Conservation (phyloP, 2,888 invertebrate genomes). For the Parnassius smintheus region DNA sequence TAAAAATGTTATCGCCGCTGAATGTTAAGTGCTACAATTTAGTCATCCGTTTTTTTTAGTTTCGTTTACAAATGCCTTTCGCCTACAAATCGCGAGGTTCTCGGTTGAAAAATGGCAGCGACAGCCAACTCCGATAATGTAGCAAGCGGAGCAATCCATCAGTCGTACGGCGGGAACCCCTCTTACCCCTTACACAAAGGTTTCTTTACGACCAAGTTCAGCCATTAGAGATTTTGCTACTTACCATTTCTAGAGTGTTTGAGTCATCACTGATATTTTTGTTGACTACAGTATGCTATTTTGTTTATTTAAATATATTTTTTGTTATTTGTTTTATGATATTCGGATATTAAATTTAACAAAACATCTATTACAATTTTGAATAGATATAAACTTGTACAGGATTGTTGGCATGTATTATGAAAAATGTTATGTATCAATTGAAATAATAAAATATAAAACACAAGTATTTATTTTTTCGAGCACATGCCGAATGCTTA, state of each 20-base stretch:
- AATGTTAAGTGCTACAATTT: conserved; percentile 18
- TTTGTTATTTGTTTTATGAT: too few species aligned
- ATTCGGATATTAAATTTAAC: too few species aligned
- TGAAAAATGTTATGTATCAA: too few species aligned
- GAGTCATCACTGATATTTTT: conserved; percentile 10
- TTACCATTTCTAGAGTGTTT: conserved; percentile 16
- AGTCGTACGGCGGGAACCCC: conserved; percentile 41
- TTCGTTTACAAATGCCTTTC: conserved; percentile 28
- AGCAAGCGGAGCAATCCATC: conserved; percentile 57
- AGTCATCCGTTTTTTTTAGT: conserved; percentile 21
- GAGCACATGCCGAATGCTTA: too few species aligned
- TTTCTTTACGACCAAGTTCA: conserved; percentile 33
- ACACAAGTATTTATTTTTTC: too few species aligned
- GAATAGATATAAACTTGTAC: too few species aligned
- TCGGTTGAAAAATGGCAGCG: conserved; percentile 58
- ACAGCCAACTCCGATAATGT: conserved; percentile 61
- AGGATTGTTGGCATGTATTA: too few species aligned
- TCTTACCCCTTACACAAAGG: conserved; percentile 35
- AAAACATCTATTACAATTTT: too few species aligned
- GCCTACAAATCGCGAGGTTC: conserved; percentile 46
- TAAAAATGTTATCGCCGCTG: conserved; percentile 4
- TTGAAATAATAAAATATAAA: too few species aligned
- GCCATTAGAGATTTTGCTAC: conserved; percentile 28
- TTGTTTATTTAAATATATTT: conserved; percentile 1
- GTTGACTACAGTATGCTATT: background rate